Percentiles rank a stretch among this genome's conserved stretches.
phyloP scores from a whole-genome alignment of 2,888 invertebrate species.

The Ditula angustiorana region DNA sequence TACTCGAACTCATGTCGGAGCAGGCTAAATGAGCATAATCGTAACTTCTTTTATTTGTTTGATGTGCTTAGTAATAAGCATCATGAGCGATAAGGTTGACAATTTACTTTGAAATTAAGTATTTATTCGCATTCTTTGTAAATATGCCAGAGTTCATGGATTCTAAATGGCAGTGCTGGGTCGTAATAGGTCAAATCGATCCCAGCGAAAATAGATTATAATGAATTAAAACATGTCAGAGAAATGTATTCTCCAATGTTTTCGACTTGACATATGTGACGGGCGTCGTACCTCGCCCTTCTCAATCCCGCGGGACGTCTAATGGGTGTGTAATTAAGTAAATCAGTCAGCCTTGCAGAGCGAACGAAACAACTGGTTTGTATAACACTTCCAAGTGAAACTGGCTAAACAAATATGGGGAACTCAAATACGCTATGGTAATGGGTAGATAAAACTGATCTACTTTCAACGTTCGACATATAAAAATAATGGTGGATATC shows the following conservation, averaged over 20 bases:
- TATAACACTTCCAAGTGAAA: conserved; percentile 16
- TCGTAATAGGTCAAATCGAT: conserved; percentile 15
- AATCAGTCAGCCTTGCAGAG: conserved; percentile 30
- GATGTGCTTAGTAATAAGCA: not conserved
- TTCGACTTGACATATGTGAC: conserved; percentile 21
- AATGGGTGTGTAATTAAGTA: conserved; percentile 39
- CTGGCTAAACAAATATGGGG: conserved; percentile 1
- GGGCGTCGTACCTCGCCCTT: not conserved
- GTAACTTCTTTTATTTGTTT: not conserved
- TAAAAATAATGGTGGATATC: too few species aligned
- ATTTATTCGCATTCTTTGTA: not conserved
- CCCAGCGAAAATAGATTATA: not conserved
- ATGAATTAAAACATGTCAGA: conserved; percentile 8
- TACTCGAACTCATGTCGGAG: not conserved
- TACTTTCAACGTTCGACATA: too few species aligned
- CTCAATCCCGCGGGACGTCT: conserved; percentile 19
- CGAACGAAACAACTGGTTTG: conserved; percentile 23
- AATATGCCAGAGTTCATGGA: conserved; percentile 13
- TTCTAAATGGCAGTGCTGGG: conserved; percentile 18
- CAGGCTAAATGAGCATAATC: not conserved
- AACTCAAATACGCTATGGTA: not conserved
- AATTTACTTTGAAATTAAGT: not conserved
- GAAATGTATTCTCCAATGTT: conserved; percentile 11
- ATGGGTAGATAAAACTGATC: not conserved
- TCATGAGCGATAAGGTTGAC: not conserved